Evolutionary conservation across 1,140 invertebrate species (phyloP).

Genomic region (Drosophila bocki): DNA sequence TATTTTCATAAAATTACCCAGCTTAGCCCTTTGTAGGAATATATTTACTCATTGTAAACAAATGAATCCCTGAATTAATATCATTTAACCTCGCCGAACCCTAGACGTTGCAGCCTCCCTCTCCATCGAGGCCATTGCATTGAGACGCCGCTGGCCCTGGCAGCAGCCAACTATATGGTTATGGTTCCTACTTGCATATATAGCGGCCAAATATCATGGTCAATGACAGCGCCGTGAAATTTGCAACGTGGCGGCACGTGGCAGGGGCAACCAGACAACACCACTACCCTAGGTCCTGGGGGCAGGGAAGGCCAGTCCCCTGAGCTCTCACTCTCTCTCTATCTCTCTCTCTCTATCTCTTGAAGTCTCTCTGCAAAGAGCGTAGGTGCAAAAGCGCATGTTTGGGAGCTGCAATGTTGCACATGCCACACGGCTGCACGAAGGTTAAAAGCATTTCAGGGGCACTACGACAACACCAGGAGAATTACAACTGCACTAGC

Average conservation of each 20-base stretch:
- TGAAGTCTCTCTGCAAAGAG: constrained; percentile 16
- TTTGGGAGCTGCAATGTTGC: constrained; percentile 61
- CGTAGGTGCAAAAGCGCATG: constrained; percentile 61
- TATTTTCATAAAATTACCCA: too few relatives aligned
- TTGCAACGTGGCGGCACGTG: constrained; percentile 33
- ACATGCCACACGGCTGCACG: constrained; percentile 67
- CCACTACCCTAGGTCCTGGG: constrained; percentile 30
- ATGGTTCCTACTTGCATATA: constrained; percentile 1
- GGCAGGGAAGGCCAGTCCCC: neutral
- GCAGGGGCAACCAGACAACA: constrained; percentile 75
- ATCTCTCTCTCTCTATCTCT: neutral
- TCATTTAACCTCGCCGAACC: neutral
- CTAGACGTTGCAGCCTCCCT: neutral
- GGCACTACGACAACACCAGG: constrained; percentile 53
- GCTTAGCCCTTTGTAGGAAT: neutral
- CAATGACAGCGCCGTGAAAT: constrained; percentile 67
- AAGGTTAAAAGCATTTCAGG: constrained; percentile 80
- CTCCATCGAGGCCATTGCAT: constrained; percentile 34
- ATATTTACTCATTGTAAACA: neutral
- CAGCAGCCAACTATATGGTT: constrained; percentile 3
- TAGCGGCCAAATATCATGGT: constrained; percentile 72
- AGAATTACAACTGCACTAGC: constrained; percentile 41
- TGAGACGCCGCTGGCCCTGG: constrained; percentile 26
- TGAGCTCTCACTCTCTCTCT: neutral
- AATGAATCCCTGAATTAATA: neutral